Percentiles rank a stretch among this genome's conserved stretches.
Evolutionary conservation across 1,140 invertebrate species (phyloP).

Genomic region (Venturia canescens): DNA sequence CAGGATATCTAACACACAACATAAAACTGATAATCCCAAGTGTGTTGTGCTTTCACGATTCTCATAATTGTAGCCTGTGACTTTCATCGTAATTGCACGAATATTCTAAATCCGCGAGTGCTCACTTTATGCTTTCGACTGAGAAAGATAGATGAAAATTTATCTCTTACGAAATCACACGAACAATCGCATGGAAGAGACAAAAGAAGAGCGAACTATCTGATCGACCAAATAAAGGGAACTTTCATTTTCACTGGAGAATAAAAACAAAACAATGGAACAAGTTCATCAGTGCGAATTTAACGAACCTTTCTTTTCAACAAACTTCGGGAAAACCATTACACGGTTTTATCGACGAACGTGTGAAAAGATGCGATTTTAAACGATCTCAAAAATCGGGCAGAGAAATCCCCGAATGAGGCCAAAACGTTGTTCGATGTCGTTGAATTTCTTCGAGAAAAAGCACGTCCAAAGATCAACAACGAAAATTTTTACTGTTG

Average conservation of each 20-base stretch:
- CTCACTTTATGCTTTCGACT: conserved; percentile 40
- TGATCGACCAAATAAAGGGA: background rate
- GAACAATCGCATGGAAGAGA: background rate
- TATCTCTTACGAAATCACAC: background rate
- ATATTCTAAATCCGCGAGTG: conserved; percentile 39
- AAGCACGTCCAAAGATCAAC: no score
- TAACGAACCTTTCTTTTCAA: background rate
- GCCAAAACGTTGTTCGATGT: no score
- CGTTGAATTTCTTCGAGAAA: no score
- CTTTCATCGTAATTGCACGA: conserved; percentile 63
- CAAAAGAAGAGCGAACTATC: background rate
- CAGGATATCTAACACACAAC: conserved; percentile 23
- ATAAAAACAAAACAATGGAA: background rate
- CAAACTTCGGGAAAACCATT: background rate
- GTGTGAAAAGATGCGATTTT: background rate
- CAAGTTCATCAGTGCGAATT: background rate
- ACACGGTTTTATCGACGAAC: background rate
- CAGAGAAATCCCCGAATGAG: no score
- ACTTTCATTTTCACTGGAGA: conserved; percentile 7
- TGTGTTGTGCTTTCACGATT: conserved; percentile 57
- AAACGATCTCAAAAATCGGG: background rate
- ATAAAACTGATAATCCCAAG: conserved; percentile 28
- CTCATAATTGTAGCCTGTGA: conserved; percentile 53
- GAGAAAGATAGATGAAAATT: conserved; percentile 26
- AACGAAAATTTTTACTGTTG: no score